These are phyloP conservation scores for Pomacea maculata DNA, from an alignment of 1,140 invertebrate genomes.

Conservation along the genomic window DNA sequence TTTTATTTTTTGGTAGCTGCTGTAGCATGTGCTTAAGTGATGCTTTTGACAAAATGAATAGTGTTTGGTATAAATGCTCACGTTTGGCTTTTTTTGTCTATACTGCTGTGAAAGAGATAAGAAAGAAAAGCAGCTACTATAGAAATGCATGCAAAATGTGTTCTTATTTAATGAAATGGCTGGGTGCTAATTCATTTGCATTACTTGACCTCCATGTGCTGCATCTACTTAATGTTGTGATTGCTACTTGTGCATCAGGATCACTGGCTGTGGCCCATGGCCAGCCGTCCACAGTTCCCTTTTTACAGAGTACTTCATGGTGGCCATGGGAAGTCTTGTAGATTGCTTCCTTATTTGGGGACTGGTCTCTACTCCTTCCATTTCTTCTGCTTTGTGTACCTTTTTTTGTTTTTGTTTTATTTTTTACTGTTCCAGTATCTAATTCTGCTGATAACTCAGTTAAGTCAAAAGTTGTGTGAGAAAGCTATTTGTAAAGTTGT, in stretches of 20 bases:
- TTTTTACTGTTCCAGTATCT: too few species aligned
- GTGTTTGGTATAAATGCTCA: not conserved
- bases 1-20: not conserved
- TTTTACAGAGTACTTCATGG: not conserved
- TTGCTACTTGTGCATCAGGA: not conserved
- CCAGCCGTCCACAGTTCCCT: not conserved
- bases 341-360: not conserved
- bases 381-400: too few species aligned
- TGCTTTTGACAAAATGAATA: not conserved
- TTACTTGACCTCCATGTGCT: not conserved
- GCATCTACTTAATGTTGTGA: not conserved
- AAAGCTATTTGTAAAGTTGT: too few species aligned
- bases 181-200: not conserved
- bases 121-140: not conserved
- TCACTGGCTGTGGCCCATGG: not conserved
- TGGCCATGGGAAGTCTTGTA: not conserved
- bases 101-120: not conserved
- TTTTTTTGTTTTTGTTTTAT: too few species aligned
- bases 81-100: not conserved
- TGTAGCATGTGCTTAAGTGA: not conserved
- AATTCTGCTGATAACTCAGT: too few species aligned
- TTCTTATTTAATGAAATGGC: constrained; percentile 1
- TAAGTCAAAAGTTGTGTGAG: too few species aligned
- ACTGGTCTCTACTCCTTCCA: too few species aligned
- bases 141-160: not conserved